Base-by-base conservation (phyloP, 2,888 invertebrate species). In the Molorchus minor region DNA sequence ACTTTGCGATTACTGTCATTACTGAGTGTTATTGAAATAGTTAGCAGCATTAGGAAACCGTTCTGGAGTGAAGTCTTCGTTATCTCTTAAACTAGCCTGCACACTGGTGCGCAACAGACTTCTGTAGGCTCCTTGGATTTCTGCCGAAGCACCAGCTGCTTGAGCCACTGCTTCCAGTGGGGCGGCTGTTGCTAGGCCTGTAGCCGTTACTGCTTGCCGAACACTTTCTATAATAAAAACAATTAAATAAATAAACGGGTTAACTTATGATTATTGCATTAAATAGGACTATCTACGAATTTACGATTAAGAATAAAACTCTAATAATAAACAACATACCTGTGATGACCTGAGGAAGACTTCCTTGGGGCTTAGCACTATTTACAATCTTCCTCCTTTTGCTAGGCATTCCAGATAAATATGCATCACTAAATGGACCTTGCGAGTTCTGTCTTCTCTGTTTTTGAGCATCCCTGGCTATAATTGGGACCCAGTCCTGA, bases 401-500 rank as follows among this genome's bases (percentile, higher is more conserved):
- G 35, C 91, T 88, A 10, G 97, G 94, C 89, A 96, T 91, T 8
- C 94, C 93, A 5, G 91, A 88, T 40, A 96, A 82, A 79, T 96
- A 97, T 0, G 93, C 94, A 82, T 96, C 96, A 75, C 96, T 96
- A 79, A 90, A 91, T 20, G 91, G 87, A 1, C 83, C 77, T 71
- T 82, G 85, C 3, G 81, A 67, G 67, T 76, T 79, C 71, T 87
- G 86, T 45, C 85, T 81, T 51, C 88, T 83, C 79, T 94, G 95
- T 55, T 86, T 82, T 70, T 88, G 86, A 45, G 89, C 84, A 79
- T 97, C 96, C 58, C 89, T 86, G 5, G 90, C 86, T 64, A 97
- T 92, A 64, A 95, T 90, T 5, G 95, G 94, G 61, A 94, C 89
- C 96, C 96, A 96, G 62, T 90, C 90, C 85, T 87, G 69, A 2